Conservation (phyloP, 2,888 invertebrate genomes). For the Idaea biselata region DNA sequence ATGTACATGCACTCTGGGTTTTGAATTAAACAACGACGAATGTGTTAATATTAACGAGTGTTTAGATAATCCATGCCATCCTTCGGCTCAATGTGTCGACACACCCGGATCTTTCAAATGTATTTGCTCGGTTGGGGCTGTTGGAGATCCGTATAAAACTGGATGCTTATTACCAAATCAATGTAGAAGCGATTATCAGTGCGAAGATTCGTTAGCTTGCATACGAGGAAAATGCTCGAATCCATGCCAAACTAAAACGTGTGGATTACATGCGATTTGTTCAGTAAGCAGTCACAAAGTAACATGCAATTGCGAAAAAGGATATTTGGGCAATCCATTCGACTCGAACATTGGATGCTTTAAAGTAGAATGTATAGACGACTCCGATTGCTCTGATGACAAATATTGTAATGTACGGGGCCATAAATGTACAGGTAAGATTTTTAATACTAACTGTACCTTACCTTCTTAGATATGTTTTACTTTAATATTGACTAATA, state of each 20-base stretch:
- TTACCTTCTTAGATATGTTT: background rate
- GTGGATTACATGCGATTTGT: constrained; percentile 90
- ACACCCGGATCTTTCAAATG: constrained; percentile 90
- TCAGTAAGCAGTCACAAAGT: constrained; percentile 86
- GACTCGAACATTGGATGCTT: constrained; percentile 90
- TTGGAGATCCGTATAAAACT: constrained; percentile 84
- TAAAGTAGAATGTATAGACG: constrained; percentile 91
- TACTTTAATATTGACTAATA: background rate
- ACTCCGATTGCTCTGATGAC: constrained; percentile 87
- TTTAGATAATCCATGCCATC: constrained; percentile 87
- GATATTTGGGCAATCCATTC: constrained; percentile 90
- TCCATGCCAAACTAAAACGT: constrained; percentile 86
- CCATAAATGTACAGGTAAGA: constrained; percentile 89
- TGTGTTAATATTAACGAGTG: constrained; percentile 94
- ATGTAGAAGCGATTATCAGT: constrained; percentile 87
- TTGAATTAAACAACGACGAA: constrained; percentile 85
- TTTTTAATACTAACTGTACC: background rate
- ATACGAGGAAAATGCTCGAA: constrained; percentile 88
- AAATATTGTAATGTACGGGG: constrained; percentile 87
- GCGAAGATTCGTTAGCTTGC: constrained; percentile 88
- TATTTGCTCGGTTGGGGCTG: constrained; percentile 87
- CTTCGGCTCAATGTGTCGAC: constrained; percentile 89
- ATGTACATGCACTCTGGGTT: constrained; percentile 90
- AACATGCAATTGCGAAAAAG: constrained; percentile 88
- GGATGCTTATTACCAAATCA: constrained; percentile 90